Percentiles rank a stretch among this genome's conserved stretches.
Conservation (phyloP, 30 jellyfish, hydroid and myxozoan genomes). For the Turritopsis rubra region DNA sequence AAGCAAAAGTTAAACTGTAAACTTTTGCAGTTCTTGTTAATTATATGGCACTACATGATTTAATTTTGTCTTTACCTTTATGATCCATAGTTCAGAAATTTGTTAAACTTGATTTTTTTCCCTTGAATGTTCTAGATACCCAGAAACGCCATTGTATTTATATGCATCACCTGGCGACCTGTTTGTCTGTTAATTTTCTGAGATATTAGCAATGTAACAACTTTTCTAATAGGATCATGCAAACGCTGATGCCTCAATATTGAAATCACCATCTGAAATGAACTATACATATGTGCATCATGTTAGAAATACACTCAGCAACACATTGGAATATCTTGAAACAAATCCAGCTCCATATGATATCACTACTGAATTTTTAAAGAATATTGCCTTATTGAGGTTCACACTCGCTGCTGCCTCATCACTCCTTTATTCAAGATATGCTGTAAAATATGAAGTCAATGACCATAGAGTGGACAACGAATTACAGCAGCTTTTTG, state of each 20-base stretch:
- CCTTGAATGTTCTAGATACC: too few species aligned
- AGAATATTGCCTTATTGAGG: background rate
- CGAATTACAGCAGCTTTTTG: background rate
- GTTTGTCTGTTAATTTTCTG: too few species aligned
- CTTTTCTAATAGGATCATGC: background rate
- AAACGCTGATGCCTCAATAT: conserved; percentile 1
- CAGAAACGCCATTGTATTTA: too few species aligned
- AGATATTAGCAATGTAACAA: background rate
- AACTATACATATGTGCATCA: background rate
- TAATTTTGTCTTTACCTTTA: too few species aligned
- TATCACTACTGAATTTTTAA: background rate
- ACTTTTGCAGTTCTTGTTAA: too few species aligned
- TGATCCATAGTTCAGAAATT: too few species aligned
- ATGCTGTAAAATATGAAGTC: background rate
- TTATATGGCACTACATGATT: too few species aligned
- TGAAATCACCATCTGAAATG: background rate
- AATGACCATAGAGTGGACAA: background rate
- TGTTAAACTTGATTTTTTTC: too few species aligned
- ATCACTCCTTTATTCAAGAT: background rate
- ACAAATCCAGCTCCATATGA: background rate
- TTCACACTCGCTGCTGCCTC: background rate
- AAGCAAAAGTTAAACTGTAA: too few species aligned
- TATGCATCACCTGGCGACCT: too few species aligned
- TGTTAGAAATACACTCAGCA: background rate
- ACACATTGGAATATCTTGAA: background rate